Base-by-base conservation (phyloP, 2,797 vertebrate species). In the Artibeus lituratus region DNA sequence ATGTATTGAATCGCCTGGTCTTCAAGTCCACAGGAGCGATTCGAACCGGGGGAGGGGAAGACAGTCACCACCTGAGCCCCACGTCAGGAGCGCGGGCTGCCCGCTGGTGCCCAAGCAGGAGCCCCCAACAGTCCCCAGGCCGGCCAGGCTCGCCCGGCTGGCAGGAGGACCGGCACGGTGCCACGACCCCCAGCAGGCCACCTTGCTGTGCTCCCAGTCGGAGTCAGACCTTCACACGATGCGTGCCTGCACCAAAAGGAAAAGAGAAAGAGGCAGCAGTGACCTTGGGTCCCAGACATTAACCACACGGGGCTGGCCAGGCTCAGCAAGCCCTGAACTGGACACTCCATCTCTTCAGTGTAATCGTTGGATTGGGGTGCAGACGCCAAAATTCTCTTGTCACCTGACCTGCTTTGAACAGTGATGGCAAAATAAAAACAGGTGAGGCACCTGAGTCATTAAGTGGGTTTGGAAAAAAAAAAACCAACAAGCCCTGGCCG, bases 1-100 rank as follows among this genome's bases (percentile, higher is more conserved):
- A 87, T 87, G 72, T 55, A 80, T 94, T 92, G 97, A 94, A 96
- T 95, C 91, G 82, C 72, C 80, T 90, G 67, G 77, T 85, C 67
- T 90, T 87, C 89, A 90, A 55, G 85, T 55, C 86, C 5, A 18
- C 76, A 94, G 67, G 95, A 76, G 90, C 42, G 19, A 67, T 93
- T 95, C 86, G 76, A 90, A 94, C 19, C 39, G 26, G 32, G n/a
- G 8, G 55, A 57, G 37, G 14, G 29, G 74, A 35, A 93, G 32
- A 35, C 29, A 44, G n/a, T 53, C 51, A 6, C 39, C 21, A 15
- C 16, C 44, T 59, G 39, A 39, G 73, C 69, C 74, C 24, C 72
- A 67, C 65, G 5, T 47, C 59, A 10, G 7, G 77, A 51, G 37
- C 24, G 21, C 0, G 7, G 0, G 19, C 53, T 37, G 10, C 44